Conservation (phyloP, 2,113 vertebrate genomes). For the Prionailurus bengalensis region DNA sequence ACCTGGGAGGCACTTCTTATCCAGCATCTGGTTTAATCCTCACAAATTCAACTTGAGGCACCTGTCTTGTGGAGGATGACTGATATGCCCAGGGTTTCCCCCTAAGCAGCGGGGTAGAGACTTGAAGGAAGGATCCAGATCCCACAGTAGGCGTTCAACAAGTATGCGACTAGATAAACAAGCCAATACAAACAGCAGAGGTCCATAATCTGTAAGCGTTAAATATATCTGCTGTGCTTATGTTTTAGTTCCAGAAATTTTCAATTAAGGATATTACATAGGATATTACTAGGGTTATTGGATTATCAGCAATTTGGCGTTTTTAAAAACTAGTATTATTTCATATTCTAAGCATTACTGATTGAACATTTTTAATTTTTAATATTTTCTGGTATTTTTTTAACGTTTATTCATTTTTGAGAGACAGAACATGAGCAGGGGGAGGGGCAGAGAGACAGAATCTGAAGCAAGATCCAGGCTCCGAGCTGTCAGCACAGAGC, state of each 20-base stretch:
- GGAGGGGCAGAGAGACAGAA: too few species aligned
- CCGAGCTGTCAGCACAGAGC: too few species aligned
- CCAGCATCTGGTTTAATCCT: not conserved
- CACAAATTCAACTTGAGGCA: not conserved
- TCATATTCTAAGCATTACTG: not conserved
- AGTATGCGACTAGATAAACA: not conserved
- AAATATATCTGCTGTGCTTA: not conserved
- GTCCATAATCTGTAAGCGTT: not conserved
- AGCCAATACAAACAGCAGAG: not conserved
- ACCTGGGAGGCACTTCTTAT: not conserved
- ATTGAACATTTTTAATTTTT: not conserved
- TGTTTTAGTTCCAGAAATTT: not conserved
- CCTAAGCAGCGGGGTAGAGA: not conserved
- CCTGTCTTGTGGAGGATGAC: not conserved
- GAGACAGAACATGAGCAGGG: too few species aligned
- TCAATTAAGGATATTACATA: not conserved
- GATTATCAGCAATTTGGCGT: not conserved
- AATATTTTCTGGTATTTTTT: not conserved
- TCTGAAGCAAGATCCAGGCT: too few species aligned
- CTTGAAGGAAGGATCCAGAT: not conserved
- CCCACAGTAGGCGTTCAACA: not conserved
- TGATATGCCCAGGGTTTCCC: not conserved
- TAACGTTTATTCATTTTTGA: too few species aligned
- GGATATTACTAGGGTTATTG: not conserved
- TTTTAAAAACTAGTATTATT: not conserved